Conservation (phyloP, 2,113 vertebrate genomes). For the Cebidichthys violaceus region DNA sequence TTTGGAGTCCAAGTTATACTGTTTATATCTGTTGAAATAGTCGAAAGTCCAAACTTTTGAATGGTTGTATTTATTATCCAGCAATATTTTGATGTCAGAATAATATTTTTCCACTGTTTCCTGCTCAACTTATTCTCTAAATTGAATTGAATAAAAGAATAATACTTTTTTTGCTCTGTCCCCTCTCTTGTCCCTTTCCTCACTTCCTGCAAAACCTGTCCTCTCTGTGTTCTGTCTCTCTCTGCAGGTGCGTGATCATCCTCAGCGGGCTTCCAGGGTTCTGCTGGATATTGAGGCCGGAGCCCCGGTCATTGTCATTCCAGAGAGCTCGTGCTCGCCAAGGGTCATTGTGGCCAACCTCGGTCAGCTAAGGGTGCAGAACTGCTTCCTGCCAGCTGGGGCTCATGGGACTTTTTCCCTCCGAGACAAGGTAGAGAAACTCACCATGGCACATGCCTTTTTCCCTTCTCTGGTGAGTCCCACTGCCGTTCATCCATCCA, state of each 20-base stretch:
- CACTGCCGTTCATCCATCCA: neutral
- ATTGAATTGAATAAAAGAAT: no score
- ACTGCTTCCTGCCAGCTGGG: slow-evolving; percentile 90
- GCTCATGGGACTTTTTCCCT: slow-evolving; percentile 90
- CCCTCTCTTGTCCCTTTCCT: neutral
- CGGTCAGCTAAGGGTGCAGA: slow-evolving; percentile 94
- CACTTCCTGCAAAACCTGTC: neutral
- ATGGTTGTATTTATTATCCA: neutral
- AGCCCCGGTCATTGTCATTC: slow-evolving; percentile 95
- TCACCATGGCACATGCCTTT: slow-evolving; percentile 83
- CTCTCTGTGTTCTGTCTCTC: neutral
- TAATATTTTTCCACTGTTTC: neutral
- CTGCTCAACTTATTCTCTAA: neutral
- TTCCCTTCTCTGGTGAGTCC: slow-evolving; percentile 85
- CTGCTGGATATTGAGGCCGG: slow-evolving; percentile 95
- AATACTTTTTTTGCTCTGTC: neutral
- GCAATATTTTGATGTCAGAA: neutral
- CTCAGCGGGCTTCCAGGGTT: slow-evolving; percentile 90
- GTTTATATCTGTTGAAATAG: neutral
- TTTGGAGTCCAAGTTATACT: no score
- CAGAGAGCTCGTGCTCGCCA: slow-evolving; percentile 92
- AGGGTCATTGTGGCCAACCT: slow-evolving; percentile 95
- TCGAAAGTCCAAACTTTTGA: neutral
- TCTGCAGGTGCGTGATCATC: slow-evolving; percentile 90
- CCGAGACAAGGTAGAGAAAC: slow-evolving; percentile 93